Evolutionary conservation across 2,888 invertebrate genomes (phyloP).

Genomic region (Athrips mouffetella): DNA sequence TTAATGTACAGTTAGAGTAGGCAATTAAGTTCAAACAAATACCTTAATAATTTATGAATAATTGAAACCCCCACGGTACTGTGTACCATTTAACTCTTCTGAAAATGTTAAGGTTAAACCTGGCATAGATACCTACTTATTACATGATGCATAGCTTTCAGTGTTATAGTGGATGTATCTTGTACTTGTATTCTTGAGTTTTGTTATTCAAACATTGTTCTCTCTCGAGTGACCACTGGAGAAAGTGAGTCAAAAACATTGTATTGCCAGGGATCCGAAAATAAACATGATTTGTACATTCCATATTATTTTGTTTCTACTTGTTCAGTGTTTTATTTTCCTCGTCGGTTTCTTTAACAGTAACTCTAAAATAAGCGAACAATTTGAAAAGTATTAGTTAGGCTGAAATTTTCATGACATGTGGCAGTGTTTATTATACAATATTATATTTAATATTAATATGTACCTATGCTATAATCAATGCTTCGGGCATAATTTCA

Average conservation of each 20-base stretch:
- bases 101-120: slow-evolving; percentile 60
- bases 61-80: slow-evolving; percentile 65
- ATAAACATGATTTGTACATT: slow-evolving; percentile 89
- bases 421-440: slow-evolving; percentile 50
- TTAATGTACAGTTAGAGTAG: slow-evolving; percentile 80
- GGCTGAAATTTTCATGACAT: slow-evolving; percentile 59
- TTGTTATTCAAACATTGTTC: slow-evolving; percentile 38
- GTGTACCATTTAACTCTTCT: slow-evolving; percentile 54
- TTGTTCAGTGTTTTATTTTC: slow-evolving; percentile 75
- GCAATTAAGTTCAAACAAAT: slow-evolving; percentile 76
- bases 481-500: slow-evolving; percentile 69
- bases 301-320: slow-evolving; percentile 85
- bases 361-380: slow-evolving; percentile 46
- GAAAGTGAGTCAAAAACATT: slow-evolving; percentile 68
- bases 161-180: slow-evolving; percentile 66
- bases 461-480: no score
- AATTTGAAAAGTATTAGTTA: slow-evolving; percentile 41
- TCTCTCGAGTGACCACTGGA: slow-evolving; percentile 48
- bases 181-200: slow-evolving; percentile 48
- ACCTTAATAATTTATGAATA: slow-evolving; percentile 72
- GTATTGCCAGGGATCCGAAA: slow-evolving; percentile 82
- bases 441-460: slow-evolving; percentile 37
- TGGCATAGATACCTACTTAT: slow-evolving; percentile 56
- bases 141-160: slow-evolving; percentile 65
- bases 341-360: slow-evolving; percentile 44